Percentiles rank a stretch among this genome's conserved stretches.
Conservation (phyloP, 2,113 vertebrate species). For the Lynx canadensis region DNA sequence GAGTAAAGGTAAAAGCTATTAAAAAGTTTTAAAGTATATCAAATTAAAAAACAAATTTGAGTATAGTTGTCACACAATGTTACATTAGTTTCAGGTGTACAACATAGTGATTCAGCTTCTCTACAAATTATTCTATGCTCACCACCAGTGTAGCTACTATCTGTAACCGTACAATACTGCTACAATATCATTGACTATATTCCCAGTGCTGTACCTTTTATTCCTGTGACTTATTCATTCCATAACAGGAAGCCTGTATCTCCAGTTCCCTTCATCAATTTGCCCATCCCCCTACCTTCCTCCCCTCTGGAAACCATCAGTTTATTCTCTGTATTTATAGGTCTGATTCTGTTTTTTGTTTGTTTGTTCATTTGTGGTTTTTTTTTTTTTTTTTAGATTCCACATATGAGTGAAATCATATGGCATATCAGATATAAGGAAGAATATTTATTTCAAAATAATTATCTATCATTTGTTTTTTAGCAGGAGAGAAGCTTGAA, state of each 20-base stretch:
- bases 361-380: neutral
- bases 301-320: neutral
- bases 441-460: neutral
- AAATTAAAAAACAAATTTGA: neutral
- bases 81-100: neutral
- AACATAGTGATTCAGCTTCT: neutral
- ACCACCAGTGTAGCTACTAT: neutral
- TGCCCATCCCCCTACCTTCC: neutral
- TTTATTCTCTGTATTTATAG: neutral
- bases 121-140: neutral
- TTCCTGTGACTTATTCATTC: neutral
- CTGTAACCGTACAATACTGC: neutral
- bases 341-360: neutral
- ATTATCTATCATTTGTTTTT: neutral
- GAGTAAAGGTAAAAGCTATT: neutral
- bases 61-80: neutral
- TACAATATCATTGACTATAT: neutral
- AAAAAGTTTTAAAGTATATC: neutral
- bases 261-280: neutral
- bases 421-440: neutral
- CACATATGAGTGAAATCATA: neutral
- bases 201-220: neutral
- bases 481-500: neutral
- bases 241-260: neutral
- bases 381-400: neutral